Conservation (phyloP, 2,113 vertebrate genomes). For the Corydoras maculifer region DNA sequence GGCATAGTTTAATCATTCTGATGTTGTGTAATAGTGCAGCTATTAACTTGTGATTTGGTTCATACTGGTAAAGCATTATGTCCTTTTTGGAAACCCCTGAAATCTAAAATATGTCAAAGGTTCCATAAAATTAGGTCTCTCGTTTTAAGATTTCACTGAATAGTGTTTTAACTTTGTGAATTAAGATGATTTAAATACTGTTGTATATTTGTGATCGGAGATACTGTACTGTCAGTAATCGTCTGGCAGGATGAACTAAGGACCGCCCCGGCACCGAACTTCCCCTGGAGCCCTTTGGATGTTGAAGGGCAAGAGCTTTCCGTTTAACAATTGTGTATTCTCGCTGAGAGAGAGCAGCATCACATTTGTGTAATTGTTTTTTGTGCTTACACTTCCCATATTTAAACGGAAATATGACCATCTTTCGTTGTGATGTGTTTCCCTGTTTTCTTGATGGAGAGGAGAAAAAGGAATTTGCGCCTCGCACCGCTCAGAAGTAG, state of each 20-base stretch:
- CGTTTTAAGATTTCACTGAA: conserved; percentile 37
- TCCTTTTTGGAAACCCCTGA: too few relatives aligned
- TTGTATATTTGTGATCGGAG: conserved; percentile 40
- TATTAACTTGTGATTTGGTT: too few relatives aligned
- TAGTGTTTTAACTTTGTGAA: conserved; percentile 37
- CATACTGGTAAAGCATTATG: too few relatives aligned
- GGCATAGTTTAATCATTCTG: too few relatives aligned
- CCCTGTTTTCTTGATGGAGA: conserved; percentile 86
- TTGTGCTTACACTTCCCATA: conserved; percentile 93
- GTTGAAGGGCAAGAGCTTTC: conserved; percentile 71
- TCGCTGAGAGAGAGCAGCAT: conserved; percentile 86
- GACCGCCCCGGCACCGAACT: conserved; percentile 54
- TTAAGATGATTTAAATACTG: conserved; percentile 20
- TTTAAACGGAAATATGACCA: conserved; percentile 92
- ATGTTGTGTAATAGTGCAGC: too few relatives aligned
- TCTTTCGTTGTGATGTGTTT: conserved; percentile 94
- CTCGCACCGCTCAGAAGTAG: conserved; percentile 80
- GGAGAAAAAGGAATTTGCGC: conserved; percentile 81
- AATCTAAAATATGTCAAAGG: too few relatives aligned
- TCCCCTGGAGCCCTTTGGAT: conserved; percentile 64
- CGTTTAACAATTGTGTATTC: conserved; percentile 88
- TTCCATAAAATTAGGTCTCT: conserved; percentile 8
- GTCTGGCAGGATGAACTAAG: conserved; percentile 33
- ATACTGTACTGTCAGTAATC: conserved; percentile 33
- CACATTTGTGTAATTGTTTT: conserved; percentile 90